Conservation (phyloP, 2,113 vertebrate genomes). For the Hippocampus mohnikei region DNA sequence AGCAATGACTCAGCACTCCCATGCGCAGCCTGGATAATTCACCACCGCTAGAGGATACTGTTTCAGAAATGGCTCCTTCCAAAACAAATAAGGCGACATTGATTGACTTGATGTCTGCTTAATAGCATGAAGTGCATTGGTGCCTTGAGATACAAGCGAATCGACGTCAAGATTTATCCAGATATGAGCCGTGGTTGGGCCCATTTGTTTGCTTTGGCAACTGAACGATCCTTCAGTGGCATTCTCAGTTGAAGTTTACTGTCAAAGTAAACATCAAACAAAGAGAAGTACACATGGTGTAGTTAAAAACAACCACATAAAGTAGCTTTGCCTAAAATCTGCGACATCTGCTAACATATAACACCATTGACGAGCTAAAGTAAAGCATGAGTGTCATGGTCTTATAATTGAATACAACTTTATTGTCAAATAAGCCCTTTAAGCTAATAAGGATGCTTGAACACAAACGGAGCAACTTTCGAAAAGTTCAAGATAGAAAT, state of each 20-base stretch:
- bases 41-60: conserved; percentile 8
- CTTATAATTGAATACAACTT: too few relatives aligned
- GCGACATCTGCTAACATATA: not conserved
- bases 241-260: not conserved
- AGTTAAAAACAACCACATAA: not conserved
- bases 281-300: not conserved
- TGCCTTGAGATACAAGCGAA: not conserved
- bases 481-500: too few relatives aligned
- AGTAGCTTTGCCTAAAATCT: not conserved
- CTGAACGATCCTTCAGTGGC: not conserved
- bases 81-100: not conserved
- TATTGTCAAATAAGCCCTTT: too few relatives aligned
- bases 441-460: too few relatives aligned
- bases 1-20: conserved; percentile 38
- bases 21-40: conserved; percentile 35
- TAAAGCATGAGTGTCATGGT: not conserved
- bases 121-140: not conserved
- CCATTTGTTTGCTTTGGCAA: not conserved
- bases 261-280: not conserved
- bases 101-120: not conserved
- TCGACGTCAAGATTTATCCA: not conserved
- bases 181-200: not conserved
- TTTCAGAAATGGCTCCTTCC: conserved; percentile 3
- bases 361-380: not conserved
- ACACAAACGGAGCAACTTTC: too few relatives aligned